Base-by-base conservation (phyloP, 2,113 vertebrate species). In the Prietella phreatophila region DNA sequence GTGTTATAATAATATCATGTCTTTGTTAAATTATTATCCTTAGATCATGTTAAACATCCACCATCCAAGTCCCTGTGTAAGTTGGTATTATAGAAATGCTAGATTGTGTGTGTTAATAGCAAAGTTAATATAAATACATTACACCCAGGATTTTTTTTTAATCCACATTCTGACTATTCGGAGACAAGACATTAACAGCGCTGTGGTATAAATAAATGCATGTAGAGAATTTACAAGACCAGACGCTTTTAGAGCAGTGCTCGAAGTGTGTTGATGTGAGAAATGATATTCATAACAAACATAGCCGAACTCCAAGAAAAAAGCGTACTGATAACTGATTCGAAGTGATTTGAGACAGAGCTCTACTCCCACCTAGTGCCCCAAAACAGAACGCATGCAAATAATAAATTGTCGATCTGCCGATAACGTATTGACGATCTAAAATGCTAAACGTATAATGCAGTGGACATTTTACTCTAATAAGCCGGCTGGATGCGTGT, bases 281-380 rank as follows among this genome's bases (percentile, higher is more conserved):
- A 33, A 15, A 13, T 78, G 27, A 78, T 63, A 63, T 63, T 78
- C 73, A 78, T 39, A 78, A 78, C 15, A 85, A 55, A 76, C 30
- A 63, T 5, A 76, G 3, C 33, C 19, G 58, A 39, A 56, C 58
- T 71, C 65, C 25, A 67, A 33, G 71, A 67, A 67, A 55, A 42
- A 4, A 63, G n/a, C 50, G 7, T 30, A 86, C 60, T 73, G 36
- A 75, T 82, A n/a, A 84, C 15, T 87, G 20, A 61, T 55, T 36
- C 86, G 15, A 85, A 3, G 25, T 25, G 19, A 47, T 91, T 91
- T 83, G 88, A 91, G 91, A 91, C 33, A 89, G 81, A 78, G 71
- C 69, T 36, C 76, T 69, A 5, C 76, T 78, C 14, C 81, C 88
- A 2, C 86, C 86, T 7, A 33, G 55, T 67, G 61, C 60, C 76